phyloP scores from a whole-genome alignment of 1,140 invertebrate genomes.

The Scaptomyza hsui region DNA sequence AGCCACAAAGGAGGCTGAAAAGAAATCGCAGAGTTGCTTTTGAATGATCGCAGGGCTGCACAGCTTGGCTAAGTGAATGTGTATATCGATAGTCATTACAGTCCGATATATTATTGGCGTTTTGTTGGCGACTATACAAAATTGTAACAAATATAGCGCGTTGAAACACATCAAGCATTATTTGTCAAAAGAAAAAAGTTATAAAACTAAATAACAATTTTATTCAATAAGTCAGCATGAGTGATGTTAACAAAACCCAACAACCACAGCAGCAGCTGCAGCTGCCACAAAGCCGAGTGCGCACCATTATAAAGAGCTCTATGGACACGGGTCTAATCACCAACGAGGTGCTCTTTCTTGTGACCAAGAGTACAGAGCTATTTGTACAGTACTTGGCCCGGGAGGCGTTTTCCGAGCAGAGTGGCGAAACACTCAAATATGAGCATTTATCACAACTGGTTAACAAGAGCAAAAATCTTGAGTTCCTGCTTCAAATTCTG shows the following conservation, averaged over 20 bases:
- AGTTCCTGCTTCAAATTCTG: conserved; percentile 79
- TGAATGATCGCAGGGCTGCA: conserved; percentile 27
- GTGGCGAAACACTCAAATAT: conserved; percentile 62
- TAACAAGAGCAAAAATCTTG: conserved; percentile 68
- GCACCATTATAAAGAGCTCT: conserved; percentile 81
- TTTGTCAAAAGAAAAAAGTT: conserved; percentile 20
- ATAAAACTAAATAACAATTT: neutral
- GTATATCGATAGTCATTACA: conserved; percentile 20
- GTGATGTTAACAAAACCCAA: conserved; percentile 15
- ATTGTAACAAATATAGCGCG: conserved; percentile 2
- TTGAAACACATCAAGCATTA: neutral
- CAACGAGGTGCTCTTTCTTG: conserved; percentile 75
- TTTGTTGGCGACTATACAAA: conserved; percentile 10
- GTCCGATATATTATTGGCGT: conserved; percentile 2
- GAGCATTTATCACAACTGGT: conserved; percentile 74
- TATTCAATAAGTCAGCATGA: conserved; percentile 13
- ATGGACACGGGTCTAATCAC: conserved; percentile 75
- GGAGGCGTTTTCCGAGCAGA: conserved; percentile 46
- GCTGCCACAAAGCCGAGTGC: conserved; percentile 71
- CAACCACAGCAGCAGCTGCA: conserved; percentile 46
- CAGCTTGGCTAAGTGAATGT: neutral
- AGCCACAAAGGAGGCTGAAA: conserved; percentile 68
- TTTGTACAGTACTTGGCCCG: conserved; percentile 76
- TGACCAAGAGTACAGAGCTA: conserved; percentile 75
- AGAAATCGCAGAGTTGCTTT: conserved; percentile 64